A percentile compares a stretch with the other conserved stretches of the same genome.
These are phyloP conservation scores for Setophaga kirtlandii DNA, from an alignment of 2,113 vertebrate genomes.

Conservation along the genomic window DNA sequence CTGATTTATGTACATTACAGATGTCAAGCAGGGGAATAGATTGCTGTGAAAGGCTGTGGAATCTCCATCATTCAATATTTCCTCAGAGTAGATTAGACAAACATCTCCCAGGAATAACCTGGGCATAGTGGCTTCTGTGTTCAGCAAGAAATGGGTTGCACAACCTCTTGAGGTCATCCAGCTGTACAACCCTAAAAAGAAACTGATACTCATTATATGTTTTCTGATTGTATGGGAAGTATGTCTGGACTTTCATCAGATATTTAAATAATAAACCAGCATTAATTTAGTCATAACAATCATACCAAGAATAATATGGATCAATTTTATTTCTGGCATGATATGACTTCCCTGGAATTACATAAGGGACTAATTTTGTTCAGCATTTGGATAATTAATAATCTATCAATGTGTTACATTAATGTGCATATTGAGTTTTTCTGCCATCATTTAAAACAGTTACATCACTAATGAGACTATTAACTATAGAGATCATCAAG, in stretches of 20 bases:
- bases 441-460: constrained; percentile 59
- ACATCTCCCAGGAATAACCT: not conserved
- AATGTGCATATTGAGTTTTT: constrained; percentile 64
- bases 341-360: not conserved
- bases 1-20: not conserved
- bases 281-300: constrained; percentile 35
- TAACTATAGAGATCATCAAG: constrained; percentile 52
- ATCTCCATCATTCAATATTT: not conserved
- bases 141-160: not conserved
- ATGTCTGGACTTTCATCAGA: not conserved
- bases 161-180: not conserved
- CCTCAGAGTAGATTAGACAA: not conserved
- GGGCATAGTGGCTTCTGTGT: not conserved
- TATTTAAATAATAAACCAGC: not conserved
- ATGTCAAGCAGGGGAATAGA: not conserved
- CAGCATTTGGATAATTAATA: constrained; percentile 53
- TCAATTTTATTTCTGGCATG: not conserved
- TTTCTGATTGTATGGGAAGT: not conserved
- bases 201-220: not conserved
- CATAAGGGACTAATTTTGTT: not conserved
- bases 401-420: constrained; percentile 48
- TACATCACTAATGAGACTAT: constrained; percentile 63
- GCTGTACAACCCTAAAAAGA: not conserved
- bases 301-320: constrained; percentile 5
- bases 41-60: not conserved